phyloP scores from a whole-genome alignment of 2,113 vertebrate genomes.

The Myiagra hebetior region DNA sequence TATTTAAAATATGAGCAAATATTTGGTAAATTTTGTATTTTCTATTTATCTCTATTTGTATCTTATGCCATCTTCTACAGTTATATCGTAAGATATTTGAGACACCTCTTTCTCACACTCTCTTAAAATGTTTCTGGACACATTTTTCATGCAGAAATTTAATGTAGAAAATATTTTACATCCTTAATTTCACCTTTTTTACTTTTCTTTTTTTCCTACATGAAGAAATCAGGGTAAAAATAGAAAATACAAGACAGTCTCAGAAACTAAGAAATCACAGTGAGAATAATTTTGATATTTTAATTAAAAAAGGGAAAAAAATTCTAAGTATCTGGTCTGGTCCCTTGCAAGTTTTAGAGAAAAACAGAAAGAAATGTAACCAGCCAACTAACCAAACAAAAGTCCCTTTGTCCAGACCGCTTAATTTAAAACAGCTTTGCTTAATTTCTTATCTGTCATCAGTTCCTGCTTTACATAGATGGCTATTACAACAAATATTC shows the following conservation, averaged over 20 bases:
- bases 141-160: background rate
- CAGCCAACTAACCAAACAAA: background rate
- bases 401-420: background rate
- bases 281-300: background rate
- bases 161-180: background rate
- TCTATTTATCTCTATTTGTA: background rate
- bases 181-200: background rate
- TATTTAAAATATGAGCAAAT: background rate
- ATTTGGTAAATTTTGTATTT: background rate
- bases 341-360: background rate
- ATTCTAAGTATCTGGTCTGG: background rate
- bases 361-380: background rate
- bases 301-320: background rate
- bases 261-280: background rate
- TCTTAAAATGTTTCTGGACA: background rate
- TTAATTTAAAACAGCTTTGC: slow-evolving; percentile 30
- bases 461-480: slow-evolving; percentile 19
- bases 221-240: background rate
- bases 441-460: slow-evolving; percentile 50
- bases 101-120: background rate
- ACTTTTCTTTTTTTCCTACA: background rate
- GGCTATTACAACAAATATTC: background rate
- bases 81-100: background rate
- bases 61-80: background rate
- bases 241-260: background rate